These are phyloP conservation scores for Lottia scabra DNA, from an alignment of 2,888 invertebrate species.

Conservation along the genomic window DNA sequence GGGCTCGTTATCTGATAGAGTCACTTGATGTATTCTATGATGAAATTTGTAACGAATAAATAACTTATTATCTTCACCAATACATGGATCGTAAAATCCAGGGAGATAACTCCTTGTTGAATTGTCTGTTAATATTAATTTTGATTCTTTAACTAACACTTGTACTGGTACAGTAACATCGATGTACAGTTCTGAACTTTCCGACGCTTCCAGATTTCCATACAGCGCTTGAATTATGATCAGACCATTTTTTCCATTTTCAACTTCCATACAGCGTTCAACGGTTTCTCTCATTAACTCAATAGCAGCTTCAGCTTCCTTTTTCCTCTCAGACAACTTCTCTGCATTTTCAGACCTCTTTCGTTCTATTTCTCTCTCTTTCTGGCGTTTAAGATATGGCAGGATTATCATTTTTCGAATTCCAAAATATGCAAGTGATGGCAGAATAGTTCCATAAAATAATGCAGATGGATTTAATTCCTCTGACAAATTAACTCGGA, in stretches of 20 bases:
- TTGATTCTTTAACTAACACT: constrained; percentile 92
- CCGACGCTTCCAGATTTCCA: constrained; percentile 63
- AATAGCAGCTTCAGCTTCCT: constrained; percentile 84
- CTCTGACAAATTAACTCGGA: constrained; percentile 91
- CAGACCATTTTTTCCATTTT: constrained; percentile 85
- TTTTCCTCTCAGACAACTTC: constrained; percentile 81
- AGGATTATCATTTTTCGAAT: constrained; percentile 86
- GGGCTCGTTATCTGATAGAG: constrained; percentile 83
- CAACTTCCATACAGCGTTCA: constrained; percentile 83
- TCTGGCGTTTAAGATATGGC: constrained; percentile 79
- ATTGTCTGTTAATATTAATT: constrained; percentile 84
- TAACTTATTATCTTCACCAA: constrained; percentile 89
- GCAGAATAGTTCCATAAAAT: constrained; percentile 93
- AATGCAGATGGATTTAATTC: constrained; percentile 89
- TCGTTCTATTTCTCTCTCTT: constrained; percentile 82
- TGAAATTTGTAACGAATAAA: constrained; percentile 88
- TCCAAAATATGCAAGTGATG: constrained; percentile 77
- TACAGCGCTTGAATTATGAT: constrained; percentile 84
- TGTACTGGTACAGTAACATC: constrained; percentile 96
- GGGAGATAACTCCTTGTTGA: constrained; percentile 90
- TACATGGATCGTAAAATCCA: constrained; percentile 95
- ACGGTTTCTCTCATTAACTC: constrained; percentile 93
- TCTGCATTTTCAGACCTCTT: constrained; percentile 83
- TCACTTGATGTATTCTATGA: constrained; percentile 82
- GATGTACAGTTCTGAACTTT: neutral